Conservation (phyloP, 2,888 invertebrate genomes). For the Drosophila monieri region DNA sequence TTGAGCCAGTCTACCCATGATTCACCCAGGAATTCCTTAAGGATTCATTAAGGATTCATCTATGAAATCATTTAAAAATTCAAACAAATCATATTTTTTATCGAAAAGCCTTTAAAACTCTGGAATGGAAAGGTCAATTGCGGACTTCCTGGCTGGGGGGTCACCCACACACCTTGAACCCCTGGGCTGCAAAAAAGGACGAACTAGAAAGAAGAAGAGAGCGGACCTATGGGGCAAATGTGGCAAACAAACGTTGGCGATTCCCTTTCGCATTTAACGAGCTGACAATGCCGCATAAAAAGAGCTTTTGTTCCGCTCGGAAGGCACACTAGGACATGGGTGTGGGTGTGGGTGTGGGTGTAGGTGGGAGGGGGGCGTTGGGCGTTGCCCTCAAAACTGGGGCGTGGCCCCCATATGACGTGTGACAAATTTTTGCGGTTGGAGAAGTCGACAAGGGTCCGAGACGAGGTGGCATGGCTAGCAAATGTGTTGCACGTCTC, state of each 20-base stretch:
- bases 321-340: not conserved
- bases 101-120: not conserved
- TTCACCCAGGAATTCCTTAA: no score
- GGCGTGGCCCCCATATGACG: constrained; percentile 60
- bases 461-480: not conserved
- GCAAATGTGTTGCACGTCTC: constrained; percentile 49
- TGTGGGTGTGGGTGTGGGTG: not conserved
- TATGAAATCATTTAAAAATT: not conserved
- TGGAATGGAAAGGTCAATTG: constrained; percentile 4
- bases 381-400: constrained; percentile 40
- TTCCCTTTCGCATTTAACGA: constrained; percentile 40
- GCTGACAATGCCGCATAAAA: constrained; percentile 60
- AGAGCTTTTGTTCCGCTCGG: constrained; percentile 55
- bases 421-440: constrained; percentile 68
- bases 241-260: constrained; percentile 6
- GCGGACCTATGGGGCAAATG: not conserved
- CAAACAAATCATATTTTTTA: not conserved
- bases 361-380: constrained; percentile 10
- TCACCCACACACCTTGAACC: constrained; percentile 8
- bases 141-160: constrained; percentile 1
- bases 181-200: not conserved
- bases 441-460: constrained; percentile 46
- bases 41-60: no score
- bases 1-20: no score
- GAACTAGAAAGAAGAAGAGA: not conserved